phyloP scores from a whole-genome alignment of 2,888 invertebrate species.

The Tenthredo livida region DNA sequence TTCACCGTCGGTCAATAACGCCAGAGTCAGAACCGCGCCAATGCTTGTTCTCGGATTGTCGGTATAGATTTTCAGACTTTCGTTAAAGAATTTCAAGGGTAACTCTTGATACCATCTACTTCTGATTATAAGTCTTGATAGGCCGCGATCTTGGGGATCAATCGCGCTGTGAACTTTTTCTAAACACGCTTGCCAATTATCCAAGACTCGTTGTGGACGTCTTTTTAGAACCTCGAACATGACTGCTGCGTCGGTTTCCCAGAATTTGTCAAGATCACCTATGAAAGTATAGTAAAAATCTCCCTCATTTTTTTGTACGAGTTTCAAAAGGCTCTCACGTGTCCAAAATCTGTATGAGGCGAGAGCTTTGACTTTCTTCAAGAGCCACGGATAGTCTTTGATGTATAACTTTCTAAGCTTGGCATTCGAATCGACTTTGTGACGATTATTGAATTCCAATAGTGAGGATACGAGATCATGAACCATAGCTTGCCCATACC shows the following conservation, averaged over 20 bases:
- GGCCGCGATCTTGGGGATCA: constrained; percentile 48
- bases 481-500: not conserved
- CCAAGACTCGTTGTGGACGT: constrained; percentile 52
- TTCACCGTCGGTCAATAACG: constrained; percentile 63
- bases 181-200: constrained; percentile 61
- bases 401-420: constrained; percentile 56
- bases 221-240: constrained; percentile 54
- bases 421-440: constrained; percentile 28
- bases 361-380: constrained; percentile 53
- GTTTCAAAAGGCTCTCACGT: not conserved
- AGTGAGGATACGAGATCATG: constrained; percentile 58
- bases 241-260: not conserved
- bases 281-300: constrained; percentile 57
- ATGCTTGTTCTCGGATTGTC: constrained; percentile 39
- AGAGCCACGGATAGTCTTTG: constrained; percentile 66
- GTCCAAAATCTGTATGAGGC: not conserved
- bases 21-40: constrained; percentile 58
- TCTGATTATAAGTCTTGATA: not conserved
- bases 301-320: constrained; percentile 54
- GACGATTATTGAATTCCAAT: constrained; percentile 63
- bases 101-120: constrained; percentile 11
- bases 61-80: constrained; percentile 2
- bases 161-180: not conserved
- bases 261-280: not conserved
- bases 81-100: constrained; percentile 4